Evolutionary conservation across 2,888 invertebrate genomes (phyloP), one percentile per base, ranked within the genome.

Genomic region (Eledona agricola): DNA sequence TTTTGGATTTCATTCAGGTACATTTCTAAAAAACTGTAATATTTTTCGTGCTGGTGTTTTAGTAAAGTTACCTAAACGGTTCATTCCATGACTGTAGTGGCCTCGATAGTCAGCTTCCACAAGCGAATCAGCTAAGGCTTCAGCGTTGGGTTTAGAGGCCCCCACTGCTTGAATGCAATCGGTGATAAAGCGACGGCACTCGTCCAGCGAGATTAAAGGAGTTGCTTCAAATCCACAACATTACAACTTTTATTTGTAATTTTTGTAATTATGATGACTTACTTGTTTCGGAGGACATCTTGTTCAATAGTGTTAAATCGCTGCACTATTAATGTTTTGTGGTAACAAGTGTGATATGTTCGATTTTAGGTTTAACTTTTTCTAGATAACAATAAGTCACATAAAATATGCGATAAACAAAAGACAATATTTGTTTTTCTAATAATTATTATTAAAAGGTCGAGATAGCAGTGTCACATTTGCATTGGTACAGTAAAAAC

Each of bases 11-110:
- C 87, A 16, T 79, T 73, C 1, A 88, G 79, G 72, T 89, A 89
- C 81, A 87, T 83, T 54, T 84, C 84, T 75, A 40, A 12, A 62
- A 62, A 12, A 4, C 5, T 2, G 15, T 7, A 29, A 5, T 4
- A 7, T 16, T 13, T 12, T 12, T 19, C 4, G 19, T 19, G 19
- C 19, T 6, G 6, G 19, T 19, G 4, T 5, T 19, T 4, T 5
- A 19, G 19, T 5, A 19, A 19, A 11, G 28, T 59, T 66, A 76
- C 75, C 72, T 57, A 88, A 71, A 64, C 88, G 72, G 67, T 87
- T 88, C 65, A 89, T 78, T 2, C 89, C 89, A 69, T 89, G 88
- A 64, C 86, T 87, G 70, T 81, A 87, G 66, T 88, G 86, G 0
- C 88, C 88, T 42, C 85, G 73, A 62, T 83, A 81, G 71, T 89